Percentiles rank a stretch among this genome's conserved stretches.
These are phyloP conservation scores for Proteles cristata DNA, from an alignment of 2,113 vertebrate genomes.

Conservation along the genomic window DNA sequence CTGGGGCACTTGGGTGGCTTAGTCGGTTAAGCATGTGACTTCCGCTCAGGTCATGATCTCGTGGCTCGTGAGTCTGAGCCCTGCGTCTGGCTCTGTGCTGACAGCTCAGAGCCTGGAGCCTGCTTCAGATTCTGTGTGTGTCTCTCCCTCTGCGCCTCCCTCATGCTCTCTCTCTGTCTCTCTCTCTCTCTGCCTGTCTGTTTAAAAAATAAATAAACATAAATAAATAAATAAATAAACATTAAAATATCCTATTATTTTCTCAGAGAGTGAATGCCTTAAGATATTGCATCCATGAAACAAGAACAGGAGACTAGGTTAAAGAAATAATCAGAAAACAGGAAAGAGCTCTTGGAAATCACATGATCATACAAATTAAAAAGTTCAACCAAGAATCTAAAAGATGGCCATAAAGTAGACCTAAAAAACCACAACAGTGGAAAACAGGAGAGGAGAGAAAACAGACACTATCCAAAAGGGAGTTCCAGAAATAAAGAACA, in stretches of 20 bases:
- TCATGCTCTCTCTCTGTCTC: no score
- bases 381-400: conserved; percentile 1
- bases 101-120: no score
- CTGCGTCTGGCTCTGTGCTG: no score
- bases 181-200: no score
- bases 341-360: neutral
- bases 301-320: neutral
- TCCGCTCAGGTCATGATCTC: no score
- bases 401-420: neutral
- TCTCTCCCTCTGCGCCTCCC: no score
- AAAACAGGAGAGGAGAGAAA: neutral
- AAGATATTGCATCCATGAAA: neutral
- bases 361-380: neutral
- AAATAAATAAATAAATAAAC: no score
- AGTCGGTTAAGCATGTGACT: no score
- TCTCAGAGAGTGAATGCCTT: neutral
- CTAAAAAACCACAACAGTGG: neutral
- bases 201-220: no score
- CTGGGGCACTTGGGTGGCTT: no score
- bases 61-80: no score
- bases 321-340: neutral
- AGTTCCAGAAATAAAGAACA: neutral
- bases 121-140: no score
- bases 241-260: neutral
- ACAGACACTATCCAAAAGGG: neutral